Evolutionary conservation across 30 jellyfish, hydroid and myxozoan genomes (phyloP).

Genomic region (Nemopilema nomurai): DNA sequence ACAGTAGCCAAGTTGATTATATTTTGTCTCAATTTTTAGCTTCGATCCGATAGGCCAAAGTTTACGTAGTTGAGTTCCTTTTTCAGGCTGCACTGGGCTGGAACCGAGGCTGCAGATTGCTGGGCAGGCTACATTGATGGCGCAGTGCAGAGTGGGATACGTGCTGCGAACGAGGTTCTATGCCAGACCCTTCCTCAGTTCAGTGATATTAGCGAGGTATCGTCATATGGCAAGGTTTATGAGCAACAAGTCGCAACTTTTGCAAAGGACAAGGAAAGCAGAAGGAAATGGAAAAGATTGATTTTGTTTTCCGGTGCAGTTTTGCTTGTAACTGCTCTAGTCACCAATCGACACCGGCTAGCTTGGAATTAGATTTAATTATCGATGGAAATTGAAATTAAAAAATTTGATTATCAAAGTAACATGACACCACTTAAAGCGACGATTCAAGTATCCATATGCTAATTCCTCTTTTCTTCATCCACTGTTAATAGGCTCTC

Average conservation of each 20-base stretch:
- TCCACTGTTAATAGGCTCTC: no score
- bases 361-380: constrained; percentile 6
- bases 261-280: constrained; percentile 20
- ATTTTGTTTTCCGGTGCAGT: constrained; percentile 1
- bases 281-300: background rate
- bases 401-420: no score
- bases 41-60: no score
- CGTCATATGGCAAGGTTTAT: background rate
- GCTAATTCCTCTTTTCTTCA: no score
- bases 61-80: no score
- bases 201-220: background rate
- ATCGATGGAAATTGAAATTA: background rate
- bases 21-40: no score
- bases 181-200: constrained; percentile 4
- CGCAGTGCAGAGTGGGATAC: constrained; percentile 76
- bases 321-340: constrained; percentile 7
- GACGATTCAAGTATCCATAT: no score
- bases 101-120: constrained; percentile 72
- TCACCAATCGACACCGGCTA: constrained; percentile 4
- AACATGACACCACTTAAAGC: no score
- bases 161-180: constrained; percentile 73
- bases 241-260: constrained; percentile 20
- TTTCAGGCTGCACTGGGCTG: constrained; percentile 68
- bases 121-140: constrained; percentile 80
- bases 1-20: no score